Evolutionary conservation across 2,113 vertebrate species (phyloP).

Genomic region (Taxidea taxus): DNA sequence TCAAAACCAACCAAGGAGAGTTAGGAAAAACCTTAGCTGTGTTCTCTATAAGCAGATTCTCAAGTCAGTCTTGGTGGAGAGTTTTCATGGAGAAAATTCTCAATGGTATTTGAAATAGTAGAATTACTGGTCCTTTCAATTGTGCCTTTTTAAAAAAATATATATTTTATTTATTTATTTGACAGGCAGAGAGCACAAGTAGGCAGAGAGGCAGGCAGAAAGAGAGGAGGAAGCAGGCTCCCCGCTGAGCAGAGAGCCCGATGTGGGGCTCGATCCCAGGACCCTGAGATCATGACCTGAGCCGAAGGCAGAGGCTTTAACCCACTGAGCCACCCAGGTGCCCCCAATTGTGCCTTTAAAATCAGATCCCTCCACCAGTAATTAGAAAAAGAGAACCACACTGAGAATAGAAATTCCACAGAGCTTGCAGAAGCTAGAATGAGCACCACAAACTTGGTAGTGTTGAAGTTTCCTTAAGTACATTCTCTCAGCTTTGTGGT

Average conservation of each 20-base stretch:
- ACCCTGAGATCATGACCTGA: too few species aligned
- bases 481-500: conserved; percentile 8
- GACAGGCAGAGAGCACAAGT: too few species aligned
- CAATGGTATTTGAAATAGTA: background rate
- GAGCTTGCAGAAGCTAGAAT: background rate
- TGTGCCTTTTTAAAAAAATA: background rate
- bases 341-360: background rate
- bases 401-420: background rate
- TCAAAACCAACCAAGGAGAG: background rate
- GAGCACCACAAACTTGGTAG: background rate
- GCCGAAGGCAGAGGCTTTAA: too few species aligned
- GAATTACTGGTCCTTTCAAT: background rate
- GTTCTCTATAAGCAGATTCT: background rate
- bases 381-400: background rate
- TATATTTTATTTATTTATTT: too few species aligned
- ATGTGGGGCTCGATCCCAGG: too few species aligned
- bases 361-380: background rate
- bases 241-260: too few species aligned
- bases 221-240: too few species aligned
- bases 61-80: background rate
- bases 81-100: background rate
- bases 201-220: too few species aligned
- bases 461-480: background rate
- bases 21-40: background rate
- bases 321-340: too few species aligned